Base-by-base conservation (phyloP, 2,888 invertebrate genomes). In the Cryptops parisi region DNA sequence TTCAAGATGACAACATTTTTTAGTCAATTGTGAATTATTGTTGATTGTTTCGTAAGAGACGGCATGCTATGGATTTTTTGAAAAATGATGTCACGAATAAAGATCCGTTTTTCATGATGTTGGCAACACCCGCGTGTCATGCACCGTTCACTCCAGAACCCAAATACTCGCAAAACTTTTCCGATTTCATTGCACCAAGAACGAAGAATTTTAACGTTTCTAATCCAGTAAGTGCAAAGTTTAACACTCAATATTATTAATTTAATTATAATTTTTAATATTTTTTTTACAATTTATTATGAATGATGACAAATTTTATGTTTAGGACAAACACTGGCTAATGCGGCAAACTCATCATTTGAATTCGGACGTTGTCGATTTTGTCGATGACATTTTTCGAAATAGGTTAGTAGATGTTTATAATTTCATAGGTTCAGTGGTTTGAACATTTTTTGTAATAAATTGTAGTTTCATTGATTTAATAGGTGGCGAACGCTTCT, bases 91-190 rank as follows among this genome's bases (percentile, higher is more conserved):
- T n/a, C n/a, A n/a, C 33, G 9, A 9, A 6, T 9, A 6, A 33
- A 9, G 33, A 65, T 17, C 82, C 83, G 0, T 89, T 93, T 67
- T 78, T 93, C 54, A 84, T 88, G 79, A 78, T 87, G 60, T 63
- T 90, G n/a, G 78, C 89, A 0, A 82, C 88, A 0, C 91, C 91
- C 24, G 86, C 91, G 0, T 81, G 85, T 2, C 93, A 93, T 69
- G 80, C 79, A 44, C 91, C 93, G 0, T 89, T 84, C 66, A 85
- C 80, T 0, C 82, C 91, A 2, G 88, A 87, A 1, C 74, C 76
- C 0, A 73, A 87, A 39, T 86, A 90, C 66, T 65, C 68, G 33
- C 74, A 76, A 48, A 66, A 63, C 2, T 91, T 78, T 68, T 68
- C 72, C 1, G 74, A 76, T 47, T 67, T 76, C 1, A 76, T 73